Conservation (phyloP, 37 sponge, comb jelly and placozoan species). For the Spongilla lacustris region DNA sequence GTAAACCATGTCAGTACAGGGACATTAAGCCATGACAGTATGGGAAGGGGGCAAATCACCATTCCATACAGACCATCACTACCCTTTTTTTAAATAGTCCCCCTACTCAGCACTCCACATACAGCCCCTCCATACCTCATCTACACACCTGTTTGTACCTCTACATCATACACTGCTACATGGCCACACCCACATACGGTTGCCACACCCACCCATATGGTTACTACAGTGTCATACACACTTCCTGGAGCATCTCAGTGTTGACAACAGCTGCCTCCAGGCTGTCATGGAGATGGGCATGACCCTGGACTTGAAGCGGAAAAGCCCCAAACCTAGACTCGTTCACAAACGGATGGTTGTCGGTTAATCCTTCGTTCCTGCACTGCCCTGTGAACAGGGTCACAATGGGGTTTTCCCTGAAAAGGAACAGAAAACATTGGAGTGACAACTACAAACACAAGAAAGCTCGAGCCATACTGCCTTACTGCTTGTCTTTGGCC, state of each 20-base stretch:
- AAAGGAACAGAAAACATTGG: background rate
- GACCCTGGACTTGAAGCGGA: conserved; percentile 69
- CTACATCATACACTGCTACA: background rate
- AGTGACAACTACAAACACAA: background rate
- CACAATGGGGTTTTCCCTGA: conserved; percentile 58
- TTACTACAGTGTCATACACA: background rate
- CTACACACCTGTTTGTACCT: background rate
- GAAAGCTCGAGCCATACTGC: no score
- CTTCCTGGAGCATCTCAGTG: conserved; percentile 59
- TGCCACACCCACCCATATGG: no score
- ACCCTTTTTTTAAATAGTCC: no score
- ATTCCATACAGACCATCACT: no score
- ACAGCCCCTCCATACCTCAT: background rate
- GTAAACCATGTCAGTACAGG: no score
- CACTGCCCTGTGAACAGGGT: conserved; percentile 67
- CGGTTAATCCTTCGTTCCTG: conserved; percentile 41
- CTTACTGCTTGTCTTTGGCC: background rate
- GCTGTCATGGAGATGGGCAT: conserved; percentile 71
- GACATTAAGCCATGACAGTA: no score
- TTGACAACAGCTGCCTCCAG: conserved; percentile 63
- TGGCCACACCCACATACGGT: background rate
- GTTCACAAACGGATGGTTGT: conserved; percentile 55
- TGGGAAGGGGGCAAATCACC: no score
- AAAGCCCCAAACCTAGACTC: conserved; percentile 65
- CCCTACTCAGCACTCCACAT: no score